A percentile compares a stretch with the other conserved stretches of the same genome.
Conservation (phyloP, 1,140 invertebrate species). For the Batillaria attramentaria region DNA sequence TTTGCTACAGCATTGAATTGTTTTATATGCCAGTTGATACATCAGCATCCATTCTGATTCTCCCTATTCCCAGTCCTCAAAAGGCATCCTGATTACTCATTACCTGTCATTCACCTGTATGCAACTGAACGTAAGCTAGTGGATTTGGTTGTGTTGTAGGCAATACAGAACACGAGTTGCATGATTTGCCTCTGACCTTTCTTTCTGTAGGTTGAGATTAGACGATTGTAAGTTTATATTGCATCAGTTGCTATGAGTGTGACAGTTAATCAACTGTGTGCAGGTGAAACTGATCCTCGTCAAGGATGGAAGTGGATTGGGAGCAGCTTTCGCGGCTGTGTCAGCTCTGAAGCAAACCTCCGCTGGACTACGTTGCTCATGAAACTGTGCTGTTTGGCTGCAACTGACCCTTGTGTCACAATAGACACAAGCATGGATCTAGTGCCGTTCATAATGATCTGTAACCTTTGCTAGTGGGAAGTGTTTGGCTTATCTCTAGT, state of each 20-base stretch:
- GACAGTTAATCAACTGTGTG: conserved; percentile 59
- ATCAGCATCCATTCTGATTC: too few species aligned
- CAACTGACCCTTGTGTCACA: too few species aligned
- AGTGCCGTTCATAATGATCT: too few species aligned
- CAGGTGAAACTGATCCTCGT: conserved; percentile 96
- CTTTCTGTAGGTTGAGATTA: too few species aligned
- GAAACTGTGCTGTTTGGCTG: not conserved
- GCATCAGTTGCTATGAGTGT: not conserved
- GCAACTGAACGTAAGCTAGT: too few species aligned
- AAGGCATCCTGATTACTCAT: too few species aligned
- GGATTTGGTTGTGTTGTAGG: not conserved
- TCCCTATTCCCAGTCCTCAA: not conserved
- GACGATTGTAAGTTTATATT: not conserved
- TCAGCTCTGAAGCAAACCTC: conserved; percentile 32
- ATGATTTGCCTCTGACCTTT: too few species aligned
- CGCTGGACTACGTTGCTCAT: conserved; percentile 36
- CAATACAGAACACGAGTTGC: not conserved
- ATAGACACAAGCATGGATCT: too few species aligned
- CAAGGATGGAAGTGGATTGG: conserved; percentile 96
- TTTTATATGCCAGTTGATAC: too few species aligned
- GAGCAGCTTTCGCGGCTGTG: conserved; percentile 94
- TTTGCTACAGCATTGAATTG: too few species aligned
- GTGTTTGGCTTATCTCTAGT: not conserved
- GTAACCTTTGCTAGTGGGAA: not conserved
- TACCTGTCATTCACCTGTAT: too few species aligned